phyloP scores from a whole-genome alignment of 2,113 vertebrate species.

The Phaetusa simplex region DNA sequence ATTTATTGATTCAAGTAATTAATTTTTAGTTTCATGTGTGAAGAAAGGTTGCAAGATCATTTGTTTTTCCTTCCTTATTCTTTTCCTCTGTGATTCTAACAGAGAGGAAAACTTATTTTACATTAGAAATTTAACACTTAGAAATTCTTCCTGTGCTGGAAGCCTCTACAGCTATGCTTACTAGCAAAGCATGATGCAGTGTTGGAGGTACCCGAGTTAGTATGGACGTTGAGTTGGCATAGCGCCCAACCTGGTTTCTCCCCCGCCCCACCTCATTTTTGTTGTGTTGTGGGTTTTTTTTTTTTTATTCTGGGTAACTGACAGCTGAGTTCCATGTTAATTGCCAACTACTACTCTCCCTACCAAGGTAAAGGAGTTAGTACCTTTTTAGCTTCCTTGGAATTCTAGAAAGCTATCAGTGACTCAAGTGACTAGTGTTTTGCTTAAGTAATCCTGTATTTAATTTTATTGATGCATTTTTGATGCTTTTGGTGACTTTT shows the following conservation, averaged over 20 bases:
- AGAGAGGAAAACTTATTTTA: not conserved
- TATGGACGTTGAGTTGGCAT: not conserved
- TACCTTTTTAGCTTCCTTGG: not conserved
- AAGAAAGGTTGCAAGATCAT: not conserved
- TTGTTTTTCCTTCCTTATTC: not conserved
- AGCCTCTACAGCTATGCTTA: not conserved
- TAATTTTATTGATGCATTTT: not conserved
- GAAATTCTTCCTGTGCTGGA: not conserved
- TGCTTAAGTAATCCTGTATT: not conserved
- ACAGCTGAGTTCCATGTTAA: not conserved
- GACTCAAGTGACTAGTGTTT: not conserved
- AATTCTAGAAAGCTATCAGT: not conserved
- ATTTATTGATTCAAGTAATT: not conserved
- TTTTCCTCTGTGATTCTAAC: not conserved
- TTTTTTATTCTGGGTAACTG: not conserved
- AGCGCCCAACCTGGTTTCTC: not conserved
- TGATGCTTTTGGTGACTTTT: not conserved
- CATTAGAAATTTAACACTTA: not conserved
- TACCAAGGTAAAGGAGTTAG: not conserved
- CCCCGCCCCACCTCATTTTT: accelerated
- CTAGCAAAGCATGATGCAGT: not conserved
- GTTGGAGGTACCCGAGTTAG: not conserved
- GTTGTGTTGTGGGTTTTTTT: no score
- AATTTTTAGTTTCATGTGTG: not conserved
- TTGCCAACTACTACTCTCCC: not conserved